Conservation (phyloP, 2,113 vertebrate species). For the Clarias macrocephalus region DNA sequence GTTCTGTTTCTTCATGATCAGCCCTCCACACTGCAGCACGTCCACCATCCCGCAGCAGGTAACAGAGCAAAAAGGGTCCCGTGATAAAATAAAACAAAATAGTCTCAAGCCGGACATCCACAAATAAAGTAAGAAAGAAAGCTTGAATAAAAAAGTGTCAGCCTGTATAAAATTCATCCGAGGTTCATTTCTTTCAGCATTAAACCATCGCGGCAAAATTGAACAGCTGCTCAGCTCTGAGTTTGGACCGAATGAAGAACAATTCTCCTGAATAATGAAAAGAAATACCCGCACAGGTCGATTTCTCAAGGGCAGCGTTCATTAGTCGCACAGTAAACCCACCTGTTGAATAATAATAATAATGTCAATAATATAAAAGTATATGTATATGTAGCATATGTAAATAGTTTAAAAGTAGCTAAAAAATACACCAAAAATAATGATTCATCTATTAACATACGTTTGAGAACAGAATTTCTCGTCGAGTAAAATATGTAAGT, state of each 20-base stretch:
- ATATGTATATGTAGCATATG: too few relatives aligned
- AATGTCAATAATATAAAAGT: neutral
- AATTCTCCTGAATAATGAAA: neutral
- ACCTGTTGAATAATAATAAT: neutral
- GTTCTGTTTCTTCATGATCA: conserved; percentile 34
- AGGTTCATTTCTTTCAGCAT: neutral
- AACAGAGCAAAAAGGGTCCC: neutral
- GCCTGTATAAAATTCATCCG: neutral
- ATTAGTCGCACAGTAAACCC: neutral
- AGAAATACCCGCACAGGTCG: neutral
- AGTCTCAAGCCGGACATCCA: neutral
- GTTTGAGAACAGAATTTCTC: too few relatives aligned
- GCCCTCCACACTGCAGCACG: conserved; percentile 2
- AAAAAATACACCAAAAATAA: too few relatives aligned
- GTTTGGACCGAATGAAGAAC: too few relatives aligned
- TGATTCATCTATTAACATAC: too few relatives aligned
- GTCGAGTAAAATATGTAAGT: too few relatives aligned
- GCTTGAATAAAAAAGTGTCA: neutral
- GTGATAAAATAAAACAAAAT: neutral
- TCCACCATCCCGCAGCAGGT: conserved; percentile 38
- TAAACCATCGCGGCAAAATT: neutral
- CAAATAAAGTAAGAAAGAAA: neutral
- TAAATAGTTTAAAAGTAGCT: too few relatives aligned
- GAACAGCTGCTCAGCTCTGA: neutral
- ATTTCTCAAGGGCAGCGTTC: neutral